Conservation (phyloP, 2,888 invertebrate genomes). For the Lampropteryx suffumata region DNA sequence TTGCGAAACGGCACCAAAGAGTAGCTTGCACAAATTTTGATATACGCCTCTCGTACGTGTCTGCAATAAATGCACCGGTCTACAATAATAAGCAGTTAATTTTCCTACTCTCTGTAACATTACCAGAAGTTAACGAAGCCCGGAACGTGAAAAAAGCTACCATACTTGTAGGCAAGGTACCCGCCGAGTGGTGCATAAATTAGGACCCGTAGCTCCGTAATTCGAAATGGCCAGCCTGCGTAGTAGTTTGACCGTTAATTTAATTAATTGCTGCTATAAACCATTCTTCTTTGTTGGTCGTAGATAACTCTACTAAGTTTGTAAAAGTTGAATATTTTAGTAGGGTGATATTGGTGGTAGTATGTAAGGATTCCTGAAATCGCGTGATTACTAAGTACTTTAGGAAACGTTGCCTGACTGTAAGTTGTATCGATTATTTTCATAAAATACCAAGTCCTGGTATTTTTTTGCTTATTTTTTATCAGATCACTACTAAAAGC, state of each 20-base stretch:
- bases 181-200: conserved; percentile 33
- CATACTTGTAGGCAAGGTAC: conserved; percentile 19
- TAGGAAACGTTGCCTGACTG: conserved; percentile 27
- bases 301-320: conserved; percentile 20
- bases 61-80: conserved; percentile 32
- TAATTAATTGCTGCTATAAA: conserved; percentile 35
- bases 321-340: conserved; percentile 17
- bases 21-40: conserved; percentile 44
- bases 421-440: conserved; percentile 21
- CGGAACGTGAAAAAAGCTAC: conserved; percentile 22
- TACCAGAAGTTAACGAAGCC: conserved; percentile 26
- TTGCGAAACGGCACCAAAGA: conserved; percentile 40
- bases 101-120: conserved; percentile 36
- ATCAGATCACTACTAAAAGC: conserved; percentile 5
- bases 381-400: conserved; percentile 26
- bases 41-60: conserved; percentile 36
- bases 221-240: conserved; percentile 32
- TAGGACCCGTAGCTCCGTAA: conserved; percentile 31
- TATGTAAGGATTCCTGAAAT: conserved; percentile 11
- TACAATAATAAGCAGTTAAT: conserved; percentile 30
- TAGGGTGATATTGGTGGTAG: conserved; percentile 8
- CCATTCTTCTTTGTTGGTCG: conserved; percentile 23
- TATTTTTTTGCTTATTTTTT: conserved; percentile 10
- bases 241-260: conserved; percentile 35
- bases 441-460: conserved; percentile 1